Base-by-base conservation (phyloP, 2,888 invertebrate genomes). In the Hypolimnas misippus region DNA sequence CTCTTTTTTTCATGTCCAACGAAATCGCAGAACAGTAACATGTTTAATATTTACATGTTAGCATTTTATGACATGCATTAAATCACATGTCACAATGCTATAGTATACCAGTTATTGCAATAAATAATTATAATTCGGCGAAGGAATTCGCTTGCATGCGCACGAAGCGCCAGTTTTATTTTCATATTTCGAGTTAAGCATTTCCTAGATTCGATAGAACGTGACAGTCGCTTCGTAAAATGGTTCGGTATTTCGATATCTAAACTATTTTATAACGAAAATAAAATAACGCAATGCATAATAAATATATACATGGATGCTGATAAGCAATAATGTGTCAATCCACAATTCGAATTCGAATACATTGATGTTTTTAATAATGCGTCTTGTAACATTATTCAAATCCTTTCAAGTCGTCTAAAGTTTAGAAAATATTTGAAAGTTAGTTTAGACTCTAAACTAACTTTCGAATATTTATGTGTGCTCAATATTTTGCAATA, bases 81-180 rank as follows among this genome's bases (percentile, higher is more conserved):
- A 46, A 50, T 33, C 31, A 17, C 33, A 21, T 35, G 35, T 33
- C 16, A 38, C 29, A 52, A 40, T 52, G 7, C 14, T 55, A 55
- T 35, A 25, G n/a, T n/a, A 2, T n/a, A 2, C 35, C 3, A 35
- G 35, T 12, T 44, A 77, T 75, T 78, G 67, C 70, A 54, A 62
- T 77, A 78, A 82, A 81, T 79, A 76, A 74, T 73, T 70, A 65
- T 79, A 80, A 80, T 81, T 77, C 76, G 72, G 74, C 69, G 63
- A 70, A 77, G 68, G 76, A 71, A 82, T 81, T 77, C 58, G 70
- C 61, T 80, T 69, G 82, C 81, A 78, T 78, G 78, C 68, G 70
- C 73, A 75, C 71, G 63, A 55, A 66, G 10, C 7, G 16, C 10
- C 5, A 53, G 3, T 17, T 25, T 21, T 29, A n/a, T 33, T 53